Conservation (phyloP, 1,140 invertebrate genomes). For the Drosophila orena region DNA sequence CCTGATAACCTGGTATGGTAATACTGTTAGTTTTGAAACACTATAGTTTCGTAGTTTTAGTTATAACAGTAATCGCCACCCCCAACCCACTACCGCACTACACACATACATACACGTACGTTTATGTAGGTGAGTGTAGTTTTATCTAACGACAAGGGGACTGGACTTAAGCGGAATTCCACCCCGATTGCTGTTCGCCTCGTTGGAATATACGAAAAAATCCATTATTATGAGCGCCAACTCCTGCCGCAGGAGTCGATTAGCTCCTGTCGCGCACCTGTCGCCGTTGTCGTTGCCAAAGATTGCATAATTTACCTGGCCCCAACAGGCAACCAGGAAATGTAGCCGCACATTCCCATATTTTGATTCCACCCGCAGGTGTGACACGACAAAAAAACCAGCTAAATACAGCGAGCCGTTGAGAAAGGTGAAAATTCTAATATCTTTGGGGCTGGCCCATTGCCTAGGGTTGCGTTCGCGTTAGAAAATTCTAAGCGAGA, state of each 20-base stretch:
- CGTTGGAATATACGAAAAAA: constrained; percentile 82
- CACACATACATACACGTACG: too few species aligned
- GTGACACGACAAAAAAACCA: constrained; percentile 11
- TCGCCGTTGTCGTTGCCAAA: constrained; percentile 66
- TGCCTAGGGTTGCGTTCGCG: constrained; percentile 49
- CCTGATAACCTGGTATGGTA: constrained; percentile 83
- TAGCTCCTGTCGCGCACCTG: constrained; percentile 59
- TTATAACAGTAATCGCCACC: constrained; percentile 64
- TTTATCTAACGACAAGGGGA: constrained; percentile 41
- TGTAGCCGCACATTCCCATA: constrained; percentile 36
- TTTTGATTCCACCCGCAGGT: constrained; percentile 57
- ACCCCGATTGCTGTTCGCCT: constrained; percentile 75
- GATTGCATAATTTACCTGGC: constrained; percentile 85
- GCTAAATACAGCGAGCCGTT: constrained; percentile 10
- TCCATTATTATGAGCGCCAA: constrained; percentile 84
- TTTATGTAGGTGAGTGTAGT: constrained; percentile 14
- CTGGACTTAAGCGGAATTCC: constrained; percentile 32
- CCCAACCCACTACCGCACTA: background rate
- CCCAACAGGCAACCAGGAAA: constrained; percentile 76
- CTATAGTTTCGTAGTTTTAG: constrained; percentile 81
- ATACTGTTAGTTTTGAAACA: constrained; percentile 85
- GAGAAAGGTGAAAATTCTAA: constrained; percentile 63
- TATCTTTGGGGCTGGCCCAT: constrained; percentile 29
- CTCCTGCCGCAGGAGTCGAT: constrained; percentile 41
- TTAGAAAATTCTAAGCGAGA: constrained; percentile 84